A percentile compares a stretch with the other conserved stretches of the same genome.
These are phyloP conservation scores for Peromyscus melanophrys DNA, from an alignment of 2,797 vertebrate genomes.

Conservation along the genomic window DNA sequence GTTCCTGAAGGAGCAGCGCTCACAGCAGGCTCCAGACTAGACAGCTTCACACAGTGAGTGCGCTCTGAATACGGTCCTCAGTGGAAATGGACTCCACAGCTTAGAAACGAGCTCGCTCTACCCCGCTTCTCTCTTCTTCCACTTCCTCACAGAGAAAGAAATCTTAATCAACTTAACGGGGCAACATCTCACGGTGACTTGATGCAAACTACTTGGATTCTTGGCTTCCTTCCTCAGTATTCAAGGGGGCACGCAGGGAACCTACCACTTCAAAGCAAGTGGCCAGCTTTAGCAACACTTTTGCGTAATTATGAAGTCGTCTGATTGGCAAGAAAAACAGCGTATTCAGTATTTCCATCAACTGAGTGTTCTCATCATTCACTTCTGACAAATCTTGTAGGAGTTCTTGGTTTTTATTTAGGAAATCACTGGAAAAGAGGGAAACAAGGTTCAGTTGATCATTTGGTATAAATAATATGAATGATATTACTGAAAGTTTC, in stretches of 20 bases:
- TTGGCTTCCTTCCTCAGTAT: conserved; percentile 37
- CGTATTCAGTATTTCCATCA: conserved; percentile 92
- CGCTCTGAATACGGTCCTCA: background rate
- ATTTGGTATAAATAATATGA: background rate
- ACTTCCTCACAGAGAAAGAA: conserved; percentile 49
- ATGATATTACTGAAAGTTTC: conserved; percentile 23
- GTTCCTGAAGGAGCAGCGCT: background rate
- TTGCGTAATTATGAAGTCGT: conserved; percentile 94
- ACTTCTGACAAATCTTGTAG: conserved; percentile 94
- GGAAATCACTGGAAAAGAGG: conserved; percentile 91
- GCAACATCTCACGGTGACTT: background rate
- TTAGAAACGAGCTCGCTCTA: background rate
- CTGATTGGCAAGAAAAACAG: conserved; percentile 95
- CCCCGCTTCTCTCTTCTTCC: background rate
- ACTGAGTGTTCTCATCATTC: conserved; percentile 91
- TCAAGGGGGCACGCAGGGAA: background rate
- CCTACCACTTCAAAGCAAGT: conserved; percentile 97
- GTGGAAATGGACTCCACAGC: conserved; percentile 16
- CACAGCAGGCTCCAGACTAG: background rate
- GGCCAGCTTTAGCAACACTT: conserved; percentile 96
- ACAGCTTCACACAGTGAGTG: conserved; percentile 44
- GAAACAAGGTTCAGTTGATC: conserved; percentile 47
- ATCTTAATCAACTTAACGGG: conserved; percentile 51
- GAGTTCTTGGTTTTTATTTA: conserved; percentile 95
- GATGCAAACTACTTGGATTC: conserved; percentile 29